These are phyloP conservation scores for Knipowitschia caucasica DNA, from an alignment of 2,797 vertebrate genomes.

Conservation along the genomic window DNA sequence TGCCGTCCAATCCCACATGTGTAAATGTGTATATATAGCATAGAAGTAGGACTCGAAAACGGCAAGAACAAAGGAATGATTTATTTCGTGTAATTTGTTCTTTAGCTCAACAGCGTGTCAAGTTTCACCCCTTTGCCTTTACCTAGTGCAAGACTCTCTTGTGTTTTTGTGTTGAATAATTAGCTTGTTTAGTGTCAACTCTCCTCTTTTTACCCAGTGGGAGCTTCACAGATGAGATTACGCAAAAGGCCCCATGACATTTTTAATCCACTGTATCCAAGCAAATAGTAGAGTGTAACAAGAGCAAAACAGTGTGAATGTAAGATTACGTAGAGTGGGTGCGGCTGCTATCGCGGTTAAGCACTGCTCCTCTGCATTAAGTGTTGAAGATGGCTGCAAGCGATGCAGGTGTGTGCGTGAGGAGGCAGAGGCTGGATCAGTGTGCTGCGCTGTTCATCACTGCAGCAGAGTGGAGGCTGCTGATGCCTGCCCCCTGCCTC, in stretches of 20 bases:
- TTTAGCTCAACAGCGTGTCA: conserved; percentile 24
- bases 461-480: conserved; percentile 69
- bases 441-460: conserved; percentile 74
- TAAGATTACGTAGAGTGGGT: conserved; percentile 59
- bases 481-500: conserved; percentile 50
- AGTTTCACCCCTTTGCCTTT: conserved; percentile 37
- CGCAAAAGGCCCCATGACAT: conserved; percentile 54
- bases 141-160: conserved; percentile 51
- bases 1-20: conserved; percentile 39
- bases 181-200: conserved; percentile 56
- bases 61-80: conserved; percentile 43
- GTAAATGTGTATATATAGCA: conserved; percentile 36
- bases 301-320: conserved; percentile 63
- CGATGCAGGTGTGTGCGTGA: conserved; percentile 71
- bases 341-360: conserved; percentile 66
- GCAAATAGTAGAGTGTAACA: conserved; percentile 59
- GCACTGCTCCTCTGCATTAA: conserved; percentile 71
- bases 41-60: conserved; percentile 20
- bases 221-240: conserved; percentile 53
- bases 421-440: conserved; percentile 58
- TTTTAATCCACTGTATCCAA: conserved; percentile 55
- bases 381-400: conserved; percentile 73
- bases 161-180: conserved; percentile 59
- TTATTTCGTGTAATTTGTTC: conserved; percentile 15
- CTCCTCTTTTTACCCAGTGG: conserved; percentile 44